Base-by-base conservation (phyloP, 2,113 vertebrate species). In the Saguinus midas region DNA sequence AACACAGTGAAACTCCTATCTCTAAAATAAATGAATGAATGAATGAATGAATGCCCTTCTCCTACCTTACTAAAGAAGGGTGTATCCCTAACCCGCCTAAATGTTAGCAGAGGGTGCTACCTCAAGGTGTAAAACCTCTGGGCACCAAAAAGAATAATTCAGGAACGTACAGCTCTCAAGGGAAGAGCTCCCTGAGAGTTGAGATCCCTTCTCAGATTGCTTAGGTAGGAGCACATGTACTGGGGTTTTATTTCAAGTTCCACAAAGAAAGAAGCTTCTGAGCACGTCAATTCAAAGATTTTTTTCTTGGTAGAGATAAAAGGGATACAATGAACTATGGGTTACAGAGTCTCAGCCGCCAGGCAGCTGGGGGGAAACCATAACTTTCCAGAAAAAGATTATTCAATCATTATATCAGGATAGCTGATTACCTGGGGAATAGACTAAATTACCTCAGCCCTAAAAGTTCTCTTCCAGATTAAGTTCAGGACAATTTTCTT, bases 201-300 rank as follows among this genome's bases (percentile, higher is more conserved):
- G 76, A 78, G 52, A 12, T 66, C 82, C 58, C 23, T 94, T 91
- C 80, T 94, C 89, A 80, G 76, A 57, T 84, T 68, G 55, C 70
- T 72, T 25, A 94, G 70, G 40, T 25, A 94, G 70, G n/a, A 81
- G 57, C 48, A 81, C 48, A 81, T 1, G 76, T 55, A 61, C 52
- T 81, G 83, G 61, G 43, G n/a, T 79, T 94, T 87, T n/a, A 64
- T 94, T 95, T 94, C 83, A 75, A 93, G 94, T 27, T 76, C n/a
- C 91, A 91, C 75, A 87, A 58, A 93, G 72, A 95, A 87, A 83
- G 79, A 75, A 37, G 13, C 82, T 75, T 73, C 58, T 73, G 32
- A 94, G 52, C 35, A 73, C 79, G 64, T 68, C n/a, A 68, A 61
- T 79, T 68, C 61, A 52, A 95, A 94, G 57, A 57, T 40, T 72